Conservation (phyloP, 2,888 invertebrate genomes). For the Neoaliturus tenellus region DNA sequence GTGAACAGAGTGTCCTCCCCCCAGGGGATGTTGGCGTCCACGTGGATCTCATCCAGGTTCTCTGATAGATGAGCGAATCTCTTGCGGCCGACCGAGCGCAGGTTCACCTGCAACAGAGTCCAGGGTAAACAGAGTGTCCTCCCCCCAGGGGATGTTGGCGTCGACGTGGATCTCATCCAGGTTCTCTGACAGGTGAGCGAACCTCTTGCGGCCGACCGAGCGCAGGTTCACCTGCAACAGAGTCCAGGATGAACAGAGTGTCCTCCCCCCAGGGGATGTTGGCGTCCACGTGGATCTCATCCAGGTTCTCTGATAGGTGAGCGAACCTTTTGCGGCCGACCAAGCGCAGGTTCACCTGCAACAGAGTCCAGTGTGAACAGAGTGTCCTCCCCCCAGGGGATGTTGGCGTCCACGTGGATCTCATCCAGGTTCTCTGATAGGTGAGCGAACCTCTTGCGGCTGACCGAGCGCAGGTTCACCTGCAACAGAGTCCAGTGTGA, state of each 20-base stretch:
- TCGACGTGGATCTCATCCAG: constrained; percentile 97
- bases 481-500: constrained; percentile 93
- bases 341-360: no score
- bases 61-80: constrained; percentile 95
- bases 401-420: constrained; percentile 96
- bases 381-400: constrained; percentile 98
- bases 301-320: no score
- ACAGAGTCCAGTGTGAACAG: constrained; percentile 97
- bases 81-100: constrained; percentile 94
- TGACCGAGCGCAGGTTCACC: constrained; percentile 94
- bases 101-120: constrained; percentile 94
- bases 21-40: constrained; percentile 98
- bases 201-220: constrained; percentile 94
- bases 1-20: constrained; percentile 98
- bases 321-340: no score
- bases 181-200: constrained; percentile 93
- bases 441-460: constrained; percentile 95
- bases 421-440: constrained; percentile 93
- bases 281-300: no score
- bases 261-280: no score
- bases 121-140: constrained; percentile 96
- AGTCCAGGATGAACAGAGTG: no score
- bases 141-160: constrained; percentile 98
- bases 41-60: constrained; percentile 94
- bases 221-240: constrained; percentile 91